phyloP scores from a whole-genome alignment of 2,888 invertebrate species.

The Autographa gamma region DNA sequence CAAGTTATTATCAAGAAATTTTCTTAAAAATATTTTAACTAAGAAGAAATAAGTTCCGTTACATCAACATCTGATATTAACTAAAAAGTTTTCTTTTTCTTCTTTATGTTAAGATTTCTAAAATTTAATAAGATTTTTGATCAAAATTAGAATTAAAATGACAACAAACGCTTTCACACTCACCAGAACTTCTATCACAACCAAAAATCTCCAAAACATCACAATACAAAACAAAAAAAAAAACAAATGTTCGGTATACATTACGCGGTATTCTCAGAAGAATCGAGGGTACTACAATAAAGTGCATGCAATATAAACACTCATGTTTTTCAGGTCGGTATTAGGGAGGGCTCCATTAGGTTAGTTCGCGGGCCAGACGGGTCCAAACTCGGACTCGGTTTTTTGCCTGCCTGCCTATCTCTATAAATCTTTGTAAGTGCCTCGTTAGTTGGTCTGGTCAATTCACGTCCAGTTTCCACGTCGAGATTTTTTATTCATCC shows the following conservation, averaged over 20 bases:
- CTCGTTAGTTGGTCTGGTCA: constrained; percentile 82
- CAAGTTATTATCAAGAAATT: too few species aligned
- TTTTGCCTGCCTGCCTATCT: constrained; percentile 75
- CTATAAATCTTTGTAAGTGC: constrained; percentile 83
- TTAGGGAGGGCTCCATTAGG: constrained; percentile 69
- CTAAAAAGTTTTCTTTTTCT: too few species aligned
- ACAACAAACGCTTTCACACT: too few species aligned
- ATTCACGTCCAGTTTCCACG: constrained; percentile 73
- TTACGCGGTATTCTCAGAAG: constrained; percentile 32
- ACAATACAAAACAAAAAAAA: not conserved
- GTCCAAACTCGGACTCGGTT: constrained; percentile 65
- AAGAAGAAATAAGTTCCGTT: too few species aligned
- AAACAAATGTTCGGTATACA: constrained; percentile 5
- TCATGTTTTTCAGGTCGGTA: constrained; percentile 68
- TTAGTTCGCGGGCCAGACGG: constrained; percentile 67
- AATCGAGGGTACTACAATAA: constrained; percentile 62
- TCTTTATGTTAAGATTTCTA: too few species aligned
- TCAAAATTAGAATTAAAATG: too few species aligned
- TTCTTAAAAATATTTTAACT: too few species aligned
- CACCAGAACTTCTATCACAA: not conserved
- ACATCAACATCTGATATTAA: too few species aligned
- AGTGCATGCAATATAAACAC: constrained; percentile 71
- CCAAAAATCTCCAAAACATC: not conserved
- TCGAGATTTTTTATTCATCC: constrained; percentile 75
- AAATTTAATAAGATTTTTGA: too few species aligned